A percentile compares a stretch with the other conserved stretches of the same genome.
phyloP scores from a whole-genome alignment of 2,797 vertebrate species.

The Manis pentadactyla region DNA sequence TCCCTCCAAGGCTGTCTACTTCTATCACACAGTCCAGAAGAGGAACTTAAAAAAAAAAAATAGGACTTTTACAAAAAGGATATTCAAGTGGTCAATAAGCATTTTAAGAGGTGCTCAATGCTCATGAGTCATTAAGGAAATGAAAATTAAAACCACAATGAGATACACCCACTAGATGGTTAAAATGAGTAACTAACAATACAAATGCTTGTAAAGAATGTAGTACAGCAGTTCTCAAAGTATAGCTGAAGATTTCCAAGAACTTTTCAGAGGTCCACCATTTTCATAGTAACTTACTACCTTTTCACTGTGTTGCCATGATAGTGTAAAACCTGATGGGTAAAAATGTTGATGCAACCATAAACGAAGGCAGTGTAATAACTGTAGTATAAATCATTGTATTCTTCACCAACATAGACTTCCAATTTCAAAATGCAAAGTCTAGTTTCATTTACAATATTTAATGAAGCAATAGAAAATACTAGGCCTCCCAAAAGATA shows the following conservation, averaged over 20 bases:
- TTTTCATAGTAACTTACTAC: not conserved
- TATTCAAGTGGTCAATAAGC: not conserved
- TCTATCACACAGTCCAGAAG: not conserved
- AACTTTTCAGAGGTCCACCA: not conserved
- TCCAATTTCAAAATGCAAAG: not conserved
- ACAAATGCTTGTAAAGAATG: not conserved
- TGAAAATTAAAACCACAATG: not conserved
- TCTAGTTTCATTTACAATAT: not conserved
- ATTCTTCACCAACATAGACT: not conserved
- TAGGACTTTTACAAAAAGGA: not conserved
- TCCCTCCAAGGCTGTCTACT: not conserved
- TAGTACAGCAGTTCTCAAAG: not conserved
- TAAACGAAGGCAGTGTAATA: not conserved
- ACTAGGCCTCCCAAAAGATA: not conserved
- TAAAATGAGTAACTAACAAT: not conserved
- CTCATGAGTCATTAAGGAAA: not conserved
- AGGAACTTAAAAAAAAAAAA: not conserved
- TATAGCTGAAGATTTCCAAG: not conserved
- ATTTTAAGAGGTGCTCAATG: not conserved
- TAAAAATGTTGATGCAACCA: not conserved
- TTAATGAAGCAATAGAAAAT: not conserved
- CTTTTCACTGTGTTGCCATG: not conserved
- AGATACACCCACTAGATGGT: not conserved
- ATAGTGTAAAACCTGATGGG: not conserved
- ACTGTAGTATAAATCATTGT: not conserved